Evolutionary conservation across 1,140 invertebrate species (phyloP).

Genomic region (Drosophila neocordata): DNA sequence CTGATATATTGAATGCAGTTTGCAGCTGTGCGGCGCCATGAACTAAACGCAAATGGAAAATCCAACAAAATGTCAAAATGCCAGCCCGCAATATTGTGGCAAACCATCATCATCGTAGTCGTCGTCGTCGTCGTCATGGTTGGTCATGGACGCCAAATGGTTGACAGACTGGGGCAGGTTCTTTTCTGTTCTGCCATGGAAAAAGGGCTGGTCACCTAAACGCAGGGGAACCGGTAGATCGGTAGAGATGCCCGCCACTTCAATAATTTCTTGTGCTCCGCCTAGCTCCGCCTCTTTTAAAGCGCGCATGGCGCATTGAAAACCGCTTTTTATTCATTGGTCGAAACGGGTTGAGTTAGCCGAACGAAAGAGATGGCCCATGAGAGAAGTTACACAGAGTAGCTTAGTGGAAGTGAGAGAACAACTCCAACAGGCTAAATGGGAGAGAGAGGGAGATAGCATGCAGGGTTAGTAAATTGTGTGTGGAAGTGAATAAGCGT

Average conservation of each 20-base stretch:
- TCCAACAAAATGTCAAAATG: slow-evolving; percentile 62
- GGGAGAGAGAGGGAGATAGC: slow-evolving; percentile 19
- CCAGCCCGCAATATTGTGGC: slow-evolving; percentile 38
- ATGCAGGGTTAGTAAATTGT: slow-evolving; percentile 18
- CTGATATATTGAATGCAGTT: slow-evolving; percentile 34
- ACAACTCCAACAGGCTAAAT: slow-evolving; percentile 26
- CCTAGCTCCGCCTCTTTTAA: slow-evolving; percentile 62
- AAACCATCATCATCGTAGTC: slow-evolving; percentile 11
- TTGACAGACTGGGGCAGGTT: slow-evolving; percentile 69
- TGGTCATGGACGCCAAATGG: slow-evolving; percentile 79
- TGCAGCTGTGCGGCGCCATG: slow-evolving; percentile 61
- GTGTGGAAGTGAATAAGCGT: slow-evolving; percentile 28
- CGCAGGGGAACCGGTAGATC: neutral
- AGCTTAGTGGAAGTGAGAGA: slow-evolving; percentile 50
- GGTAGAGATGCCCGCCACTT: neutral
- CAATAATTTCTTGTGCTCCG: no score
- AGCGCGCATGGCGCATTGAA: slow-evolving; percentile 52
- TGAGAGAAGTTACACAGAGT: slow-evolving; percentile 11
- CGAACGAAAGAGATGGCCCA: slow-evolving; percentile 54
- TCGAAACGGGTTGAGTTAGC: slow-evolving; percentile 46
- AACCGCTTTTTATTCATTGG: slow-evolving; percentile 68
- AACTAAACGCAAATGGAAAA: slow-evolving; percentile 33
- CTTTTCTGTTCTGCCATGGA: slow-evolving; percentile 27
- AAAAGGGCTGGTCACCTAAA: slow-evolving; percentile 37
- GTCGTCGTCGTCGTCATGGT: slow-evolving; percentile 62